Evolutionary conservation across 1,140 invertebrate species (phyloP).

Genomic region (Oscheius sp.): DNA sequence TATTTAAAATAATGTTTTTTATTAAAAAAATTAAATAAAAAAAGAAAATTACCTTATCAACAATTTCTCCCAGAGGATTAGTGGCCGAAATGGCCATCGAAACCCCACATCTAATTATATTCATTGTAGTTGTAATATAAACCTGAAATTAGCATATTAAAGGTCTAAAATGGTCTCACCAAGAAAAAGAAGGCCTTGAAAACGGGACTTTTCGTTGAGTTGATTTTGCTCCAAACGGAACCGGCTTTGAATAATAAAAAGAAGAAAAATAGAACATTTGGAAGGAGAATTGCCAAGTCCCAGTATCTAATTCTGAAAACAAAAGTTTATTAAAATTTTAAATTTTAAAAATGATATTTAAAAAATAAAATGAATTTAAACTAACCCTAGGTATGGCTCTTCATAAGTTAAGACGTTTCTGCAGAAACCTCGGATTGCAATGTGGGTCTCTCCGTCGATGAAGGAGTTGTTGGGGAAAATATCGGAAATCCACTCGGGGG

Average conservation of each 20-base stretch:
- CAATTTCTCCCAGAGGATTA: conserved; percentile 14
- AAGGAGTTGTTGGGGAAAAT: conserved; percentile 18
- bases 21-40: too few relatives aligned
- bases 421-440: conserved; percentile 22
- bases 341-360: neutral
- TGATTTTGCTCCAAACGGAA: conserved; percentile 11
- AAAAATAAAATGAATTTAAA: neutral
- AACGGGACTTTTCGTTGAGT: conserved; percentile 13
- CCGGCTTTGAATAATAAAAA: conserved; percentile 20
- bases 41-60: too few relatives aligned
- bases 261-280: conserved; percentile 23
- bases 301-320: conserved; percentile 26
- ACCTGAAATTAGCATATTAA: conserved; percentile 16
- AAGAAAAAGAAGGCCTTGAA: conserved; percentile 25
- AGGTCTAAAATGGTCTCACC: conserved; percentile 3
- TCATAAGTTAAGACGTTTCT: conserved; percentile 9
- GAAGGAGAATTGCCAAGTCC: conserved; percentile 18
- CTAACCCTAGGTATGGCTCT: conserved; percentile 9
- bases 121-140: conserved; percentile 16
- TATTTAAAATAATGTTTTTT: too few relatives aligned
- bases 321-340: neutral
- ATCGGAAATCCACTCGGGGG: conserved; percentile 20
- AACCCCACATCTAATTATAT: conserved; percentile 23
- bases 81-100: conserved; percentile 20
- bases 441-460: conserved; percentile 13